Evolutionary conservation across 1,140 invertebrate genomes (phyloP).

Genomic region (Melitaea cinxia): DNA sequence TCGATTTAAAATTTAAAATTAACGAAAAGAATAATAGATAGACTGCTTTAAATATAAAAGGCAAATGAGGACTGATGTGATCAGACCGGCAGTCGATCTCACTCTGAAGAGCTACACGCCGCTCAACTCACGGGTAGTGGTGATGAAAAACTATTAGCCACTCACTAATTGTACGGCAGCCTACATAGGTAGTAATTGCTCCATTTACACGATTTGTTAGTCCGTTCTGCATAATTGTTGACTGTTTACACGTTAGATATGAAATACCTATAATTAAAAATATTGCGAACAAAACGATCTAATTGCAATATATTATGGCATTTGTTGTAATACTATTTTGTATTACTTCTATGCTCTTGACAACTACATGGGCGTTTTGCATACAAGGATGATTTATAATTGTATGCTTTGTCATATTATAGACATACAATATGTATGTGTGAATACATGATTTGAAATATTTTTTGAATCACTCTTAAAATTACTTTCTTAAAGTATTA

Average conservation of each 20-base stretch:
- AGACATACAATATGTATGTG: too few relatives aligned
- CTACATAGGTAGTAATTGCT: constrained; percentile 79
- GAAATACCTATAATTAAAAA: constrained; percentile 61
- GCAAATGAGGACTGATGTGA: constrained; percentile 54
- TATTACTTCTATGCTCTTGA: too few relatives aligned
- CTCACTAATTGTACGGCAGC: constrained; percentile 77
- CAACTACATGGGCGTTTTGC: too few relatives aligned
- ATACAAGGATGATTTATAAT: too few relatives aligned
- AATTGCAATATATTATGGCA: too few relatives aligned
- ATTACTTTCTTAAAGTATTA: too few relatives aligned
- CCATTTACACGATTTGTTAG: constrained; percentile 81
- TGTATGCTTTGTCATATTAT: too few relatives aligned
- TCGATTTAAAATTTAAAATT: background rate
- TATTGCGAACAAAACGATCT: constrained; percentile 31
- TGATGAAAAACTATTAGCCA: constrained; percentile 79
- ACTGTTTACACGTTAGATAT: constrained; percentile 68
- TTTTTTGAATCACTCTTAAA: too few relatives aligned
- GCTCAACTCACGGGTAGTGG: constrained; percentile 59
- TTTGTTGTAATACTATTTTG: too few relatives aligned
- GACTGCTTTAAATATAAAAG: too few relatives aligned
- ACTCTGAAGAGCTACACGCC: constrained; percentile 59
- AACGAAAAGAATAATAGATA: constrained; percentile 22
- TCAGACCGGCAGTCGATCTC: constrained; percentile 62
- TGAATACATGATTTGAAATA: too few relatives aligned
- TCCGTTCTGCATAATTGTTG: constrained; percentile 74